Base-by-base conservation (phyloP, 1,140 invertebrate species). In the Coptotermes formosanus region DNA sequence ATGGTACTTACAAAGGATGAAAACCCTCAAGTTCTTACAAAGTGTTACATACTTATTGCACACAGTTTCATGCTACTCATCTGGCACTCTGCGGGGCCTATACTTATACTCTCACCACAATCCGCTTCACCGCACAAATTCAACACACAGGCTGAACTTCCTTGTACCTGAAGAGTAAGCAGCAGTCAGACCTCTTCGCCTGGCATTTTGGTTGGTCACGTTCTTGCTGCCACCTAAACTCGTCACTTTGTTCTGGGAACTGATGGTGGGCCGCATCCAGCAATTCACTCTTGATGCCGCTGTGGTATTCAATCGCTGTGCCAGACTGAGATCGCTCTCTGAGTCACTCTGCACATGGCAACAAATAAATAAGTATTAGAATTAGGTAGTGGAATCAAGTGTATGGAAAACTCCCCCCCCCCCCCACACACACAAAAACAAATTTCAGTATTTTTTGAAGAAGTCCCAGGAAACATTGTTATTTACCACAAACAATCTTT, bases 221-320 rank as follows among this genome's bases (percentile, higher is more conserved):
- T 90, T 92, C 30, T 88, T 89, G 87, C 87, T 88, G 16, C 75
- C 45, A 43, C 43, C 69, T 44, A 52, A n/a, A 45, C 82, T 82
- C 89, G 90, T 93, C 7, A 93, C 92, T 90, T 96, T 96, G 90
- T 96, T 96, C 89, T 95, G 94, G 0, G 95, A 96, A 88, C 95
- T 95, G 85, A 96, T 96, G 12, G 95, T 96, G 2, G 95, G 95
- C 85, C 95, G 90, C 95, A 96, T 95, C 11, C 95, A 89, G 52
- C 94, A 93, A 86, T 89, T 94, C 52, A 91, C 90, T 88, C 87
- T 87, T 88, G 87, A 87, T 59, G 87, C 86, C 89, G 90, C 83
- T 52, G 87, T 14, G 88, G 85, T 16, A 44, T 55, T 84, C 7
- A 64, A 48, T 44, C 85, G 52, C 43, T 69, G 85, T 32, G 82